Evolutionary conservation across 2,113 vertebrate species (phyloP).

Genomic region (Pavo muticus): DNA sequence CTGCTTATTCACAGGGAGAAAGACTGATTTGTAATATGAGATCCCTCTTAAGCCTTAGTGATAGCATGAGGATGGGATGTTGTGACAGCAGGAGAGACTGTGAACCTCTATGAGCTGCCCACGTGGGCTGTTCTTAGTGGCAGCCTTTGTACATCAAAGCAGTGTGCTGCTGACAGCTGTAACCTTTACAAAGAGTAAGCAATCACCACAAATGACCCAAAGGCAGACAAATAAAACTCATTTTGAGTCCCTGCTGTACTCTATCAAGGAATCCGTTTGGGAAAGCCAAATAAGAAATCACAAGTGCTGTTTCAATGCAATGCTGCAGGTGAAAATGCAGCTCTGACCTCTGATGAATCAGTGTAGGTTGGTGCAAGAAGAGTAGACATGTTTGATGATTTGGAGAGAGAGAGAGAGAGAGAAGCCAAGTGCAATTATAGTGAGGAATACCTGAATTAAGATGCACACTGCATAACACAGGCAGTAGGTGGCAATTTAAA

Average conservation of each 20-base stretch:
- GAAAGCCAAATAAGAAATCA: constrained; percentile 19
- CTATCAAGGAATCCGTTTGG: not conserved
- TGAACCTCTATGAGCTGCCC: not conserved
- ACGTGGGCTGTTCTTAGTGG: not conserved
- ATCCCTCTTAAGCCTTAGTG: not conserved
- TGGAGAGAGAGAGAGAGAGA: not conserved
- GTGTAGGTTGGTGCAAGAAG: not conserved
- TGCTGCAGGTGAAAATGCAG: not conserved
- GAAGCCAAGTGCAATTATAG: not conserved
- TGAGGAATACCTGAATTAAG: constrained; percentile 42
- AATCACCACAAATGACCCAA: not conserved
- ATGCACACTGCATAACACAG: not conserved
- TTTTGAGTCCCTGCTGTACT: not conserved
- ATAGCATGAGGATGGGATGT: not conserved
- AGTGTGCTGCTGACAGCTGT: not conserved
- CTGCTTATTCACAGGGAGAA: not conserved
- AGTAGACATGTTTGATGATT: constrained; percentile 11
- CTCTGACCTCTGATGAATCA: not conserved
- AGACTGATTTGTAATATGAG: not conserved
- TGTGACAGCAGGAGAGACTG: not conserved
- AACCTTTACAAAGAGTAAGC: constrained; percentile 30
- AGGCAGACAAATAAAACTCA: constrained; percentile 18
- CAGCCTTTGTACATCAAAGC: not conserved
- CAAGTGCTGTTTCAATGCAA: not conserved
- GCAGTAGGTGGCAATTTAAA: constrained; percentile 58